Base-by-base conservation (phyloP, 2,113 vertebrate species). In the Percopsis transmontana region DNA sequence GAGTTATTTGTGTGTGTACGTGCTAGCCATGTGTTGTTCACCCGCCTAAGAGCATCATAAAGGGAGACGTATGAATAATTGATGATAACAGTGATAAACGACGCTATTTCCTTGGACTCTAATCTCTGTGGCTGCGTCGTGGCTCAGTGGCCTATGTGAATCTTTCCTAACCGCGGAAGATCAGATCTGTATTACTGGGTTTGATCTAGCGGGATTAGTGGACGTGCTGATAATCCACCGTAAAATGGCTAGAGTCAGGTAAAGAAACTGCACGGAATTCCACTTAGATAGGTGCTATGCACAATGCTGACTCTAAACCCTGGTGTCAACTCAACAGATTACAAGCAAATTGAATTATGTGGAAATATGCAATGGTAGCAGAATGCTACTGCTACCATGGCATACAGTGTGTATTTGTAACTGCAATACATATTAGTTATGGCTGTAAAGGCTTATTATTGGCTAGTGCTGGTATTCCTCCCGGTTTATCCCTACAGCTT, bases 51-150 rank as follows among this genome's bases (percentile, higher is more conserved):
- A 15, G 76, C 67, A 47, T 75, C 72, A 69, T 81, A 76, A 80
- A 83, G 68, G 66, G 68, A 80, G 58, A 59, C 18, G 58, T 38
- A 82, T 88, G 68, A 87, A 90, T 86, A 79, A 88, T 90, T 61
- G 79, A 84, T 86, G 76, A 63, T 68, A 67, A 63, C 69, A 39
- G 62, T 15, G 39, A 77, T 77, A 76, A 68, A 65, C 48, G 11
- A 38, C 1, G 51, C 42, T 60, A 74, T 83, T 60, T 48, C 27
- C 57, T 76, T 72, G 59, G 60, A 66, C 66, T 81, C 68, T 70
- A 76, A 62, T 79, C 50, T 80, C 58, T 15, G 44, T 62, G 53
- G 24, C 60, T 55, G 15, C 41, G 19, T 61, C 53, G 11, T 12
- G 19, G 55, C 48, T 60, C 41, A 41, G 23, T 61, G 20, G 50